These are phyloP conservation scores for Asobara japonica DNA, from an alignment of 1,140 invertebrate species.

Conservation along the genomic window DNA sequence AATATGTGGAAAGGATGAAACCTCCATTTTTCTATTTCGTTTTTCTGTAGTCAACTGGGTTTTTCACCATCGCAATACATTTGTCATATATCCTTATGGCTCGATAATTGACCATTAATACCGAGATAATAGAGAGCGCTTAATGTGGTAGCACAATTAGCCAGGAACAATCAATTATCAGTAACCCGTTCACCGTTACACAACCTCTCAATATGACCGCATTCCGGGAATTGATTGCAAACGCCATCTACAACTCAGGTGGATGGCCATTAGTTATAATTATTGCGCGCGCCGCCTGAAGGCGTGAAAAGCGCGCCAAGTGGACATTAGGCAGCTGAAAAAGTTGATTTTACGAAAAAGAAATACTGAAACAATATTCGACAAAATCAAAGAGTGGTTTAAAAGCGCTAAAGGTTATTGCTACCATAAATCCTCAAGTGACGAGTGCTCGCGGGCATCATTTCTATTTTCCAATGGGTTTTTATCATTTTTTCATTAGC, in stretches of 20 bases:
- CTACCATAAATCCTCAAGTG: slow-evolving; percentile 53
- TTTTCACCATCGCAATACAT: too few relatives aligned
- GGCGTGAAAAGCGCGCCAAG: slow-evolving; percentile 10
- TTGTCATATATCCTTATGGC: too few relatives aligned
- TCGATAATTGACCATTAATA: too few relatives aligned
- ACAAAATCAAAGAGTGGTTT: slow-evolving; percentile 24
- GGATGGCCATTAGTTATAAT: slow-evolving; percentile 4
- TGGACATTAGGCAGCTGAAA: not conserved
- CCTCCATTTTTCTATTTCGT: too few relatives aligned
- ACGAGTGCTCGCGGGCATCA: slow-evolving; percentile 24
- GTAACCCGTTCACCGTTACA: not conserved
- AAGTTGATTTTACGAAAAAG: not conserved
- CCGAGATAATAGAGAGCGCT: too few relatives aligned
- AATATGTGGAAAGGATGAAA: too few relatives aligned
- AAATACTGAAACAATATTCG: slow-evolving; percentile 1
- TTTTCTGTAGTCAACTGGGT: too few relatives aligned
- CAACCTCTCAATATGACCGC: not conserved
- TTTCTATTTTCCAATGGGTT: slow-evolving; percentile 25
- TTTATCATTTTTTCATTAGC: slow-evolving; percentile 25
- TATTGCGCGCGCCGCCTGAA: slow-evolving; percentile 7
- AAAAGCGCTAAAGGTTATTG: slow-evolving; percentile 54
- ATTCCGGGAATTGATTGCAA: not conserved
- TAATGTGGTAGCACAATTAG: too few relatives aligned
- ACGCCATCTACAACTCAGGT: slow-evolving; percentile 9
- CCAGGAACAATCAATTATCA: not conserved